Evolutionary conservation across 1,140 invertebrate genomes (phyloP).

Genomic region (Choristoneura fumiferana): DNA sequence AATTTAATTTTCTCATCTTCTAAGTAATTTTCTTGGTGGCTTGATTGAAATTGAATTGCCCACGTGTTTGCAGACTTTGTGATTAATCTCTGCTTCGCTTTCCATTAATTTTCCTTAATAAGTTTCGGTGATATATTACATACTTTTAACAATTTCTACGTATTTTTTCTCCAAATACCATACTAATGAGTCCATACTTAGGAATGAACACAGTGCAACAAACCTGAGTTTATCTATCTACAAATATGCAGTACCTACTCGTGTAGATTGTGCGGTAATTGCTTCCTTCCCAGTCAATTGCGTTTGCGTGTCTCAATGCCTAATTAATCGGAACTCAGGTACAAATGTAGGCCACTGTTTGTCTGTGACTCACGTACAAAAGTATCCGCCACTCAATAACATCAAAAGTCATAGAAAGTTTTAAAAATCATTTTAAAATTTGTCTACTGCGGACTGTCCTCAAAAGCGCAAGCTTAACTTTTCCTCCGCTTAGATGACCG

Average conservation of each 20-base stretch:
- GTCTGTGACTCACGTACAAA: background rate
- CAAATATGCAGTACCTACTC: background rate
- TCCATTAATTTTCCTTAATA: no score
- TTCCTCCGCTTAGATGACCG: background rate
- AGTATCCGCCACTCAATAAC: no score
- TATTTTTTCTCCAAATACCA: no score
- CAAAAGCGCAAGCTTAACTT: background rate
- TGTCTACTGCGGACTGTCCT: no score
- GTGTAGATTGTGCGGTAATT: background rate
- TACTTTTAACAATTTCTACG: no score
- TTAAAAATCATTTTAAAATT: no score
- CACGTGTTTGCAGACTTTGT: background rate
- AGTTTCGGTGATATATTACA: no score
- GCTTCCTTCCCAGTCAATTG: background rate
- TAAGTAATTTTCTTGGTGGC: slow-evolving; percentile 39
- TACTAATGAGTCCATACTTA: no score
- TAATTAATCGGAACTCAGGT: slow-evolving; percentile 9
- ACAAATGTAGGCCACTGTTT: background rate
- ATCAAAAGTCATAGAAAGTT: no score
- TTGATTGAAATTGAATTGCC: slow-evolving; percentile 55
- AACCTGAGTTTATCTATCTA: no score
- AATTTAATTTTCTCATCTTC: slow-evolving; percentile 59
- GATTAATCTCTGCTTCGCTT: background rate
- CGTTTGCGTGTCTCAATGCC: slow-evolving; percentile 4
- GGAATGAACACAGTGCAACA: no score